A percentile compares a stretch with the other conserved stretches of the same genome.
Evolutionary conservation across 1,140 invertebrate species (phyloP).

Genomic region (Drosophila takahashii): DNA sequence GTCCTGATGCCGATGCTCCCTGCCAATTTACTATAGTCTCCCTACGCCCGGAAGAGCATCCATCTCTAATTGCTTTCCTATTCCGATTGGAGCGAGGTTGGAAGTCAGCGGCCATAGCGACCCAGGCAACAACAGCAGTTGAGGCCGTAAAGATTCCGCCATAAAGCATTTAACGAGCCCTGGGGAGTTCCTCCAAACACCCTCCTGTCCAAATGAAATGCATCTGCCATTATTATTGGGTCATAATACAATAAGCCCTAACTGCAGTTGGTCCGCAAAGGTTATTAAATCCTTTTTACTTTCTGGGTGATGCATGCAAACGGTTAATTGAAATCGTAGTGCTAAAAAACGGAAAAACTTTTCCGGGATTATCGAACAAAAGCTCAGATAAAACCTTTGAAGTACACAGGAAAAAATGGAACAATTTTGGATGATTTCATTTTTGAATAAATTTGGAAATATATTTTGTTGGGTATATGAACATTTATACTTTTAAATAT

Average conservation of each 20-base stretch:
- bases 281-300: constrained; percentile 36
- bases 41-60: constrained; percentile 7
- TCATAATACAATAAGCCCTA: constrained; percentile 24
- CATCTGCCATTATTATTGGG: constrained; percentile 41
- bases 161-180: constrained; percentile 60
- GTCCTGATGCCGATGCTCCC: not conserved
- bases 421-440: too few relatives aligned
- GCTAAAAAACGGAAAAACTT: not conserved
- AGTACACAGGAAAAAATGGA: not conserved
- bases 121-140: constrained; percentile 8
- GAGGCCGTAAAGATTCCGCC: constrained; percentile 40
- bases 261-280: constrained; percentile 9
- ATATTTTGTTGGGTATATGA: too few relatives aligned
- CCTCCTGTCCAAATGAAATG: constrained; percentile 28
- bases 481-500: too few relatives aligned
- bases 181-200: not conserved
- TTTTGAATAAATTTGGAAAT: too few relatives aligned
- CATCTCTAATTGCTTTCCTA: constrained; percentile 52
- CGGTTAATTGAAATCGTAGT: constrained; percentile 44
- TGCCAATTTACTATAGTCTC: constrained; percentile 15
- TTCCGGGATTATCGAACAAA: constrained; percentile 22
- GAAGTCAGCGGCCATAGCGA: constrained; percentile 3
- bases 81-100: constrained; percentile 28
- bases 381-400: not conserved
- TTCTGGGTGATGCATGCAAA: not conserved